Evolutionary conservation across 2,888 invertebrate species (phyloP).

Genomic region (Cyclophora punctaria): DNA sequence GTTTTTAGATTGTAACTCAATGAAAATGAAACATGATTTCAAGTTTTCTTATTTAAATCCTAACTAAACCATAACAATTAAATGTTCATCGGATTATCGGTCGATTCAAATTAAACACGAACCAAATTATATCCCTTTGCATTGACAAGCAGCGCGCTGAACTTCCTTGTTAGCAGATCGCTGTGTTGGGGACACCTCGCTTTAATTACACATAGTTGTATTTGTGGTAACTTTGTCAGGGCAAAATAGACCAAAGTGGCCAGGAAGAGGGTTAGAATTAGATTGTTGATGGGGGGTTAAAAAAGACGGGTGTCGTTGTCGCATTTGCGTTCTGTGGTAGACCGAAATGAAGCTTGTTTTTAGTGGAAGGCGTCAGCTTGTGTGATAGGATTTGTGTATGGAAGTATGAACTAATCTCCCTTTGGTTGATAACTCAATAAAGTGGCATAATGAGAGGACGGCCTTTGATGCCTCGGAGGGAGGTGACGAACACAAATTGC

Average conservation of each 20-base stretch:
- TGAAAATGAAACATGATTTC: neutral
- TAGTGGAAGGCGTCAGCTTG: slow-evolving; percentile 73
- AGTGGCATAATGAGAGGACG: slow-evolving; percentile 65
- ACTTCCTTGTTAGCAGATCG: slow-evolving; percentile 62
- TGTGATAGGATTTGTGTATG: slow-evolving; percentile 74
- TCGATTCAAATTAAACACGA: slow-evolving; percentile 58
- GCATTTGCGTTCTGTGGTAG: slow-evolving; percentile 50
- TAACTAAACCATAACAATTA: slow-evolving; percentile 6
- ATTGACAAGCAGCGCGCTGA: slow-evolving; percentile 65
- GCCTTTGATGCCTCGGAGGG: slow-evolving; percentile 62
- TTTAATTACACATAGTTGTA: slow-evolving; percentile 19
- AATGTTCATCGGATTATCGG: slow-evolving; percentile 66
- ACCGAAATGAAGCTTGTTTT: slow-evolving; percentile 70
- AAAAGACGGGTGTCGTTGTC: slow-evolving; percentile 27
- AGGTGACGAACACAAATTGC: slow-evolving; percentile 73
- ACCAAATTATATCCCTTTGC: slow-evolving; percentile 63
- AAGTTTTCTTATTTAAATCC: neutral
- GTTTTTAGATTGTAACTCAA: neutral
- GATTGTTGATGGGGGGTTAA: slow-evolving; percentile 22
- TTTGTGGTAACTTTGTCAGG: slow-evolving; percentile 1
- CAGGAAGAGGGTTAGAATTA: slow-evolving; percentile 20
- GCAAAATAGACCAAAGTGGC: slow-evolving; percentile 8
- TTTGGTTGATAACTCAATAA: slow-evolving; percentile 73
- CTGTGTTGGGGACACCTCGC: slow-evolving; percentile 42
- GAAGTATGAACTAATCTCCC: slow-evolving; percentile 75